Conservation (phyloP, 2,797 vertebrate genomes). For the Gymnocypris eckloni region DNA sequence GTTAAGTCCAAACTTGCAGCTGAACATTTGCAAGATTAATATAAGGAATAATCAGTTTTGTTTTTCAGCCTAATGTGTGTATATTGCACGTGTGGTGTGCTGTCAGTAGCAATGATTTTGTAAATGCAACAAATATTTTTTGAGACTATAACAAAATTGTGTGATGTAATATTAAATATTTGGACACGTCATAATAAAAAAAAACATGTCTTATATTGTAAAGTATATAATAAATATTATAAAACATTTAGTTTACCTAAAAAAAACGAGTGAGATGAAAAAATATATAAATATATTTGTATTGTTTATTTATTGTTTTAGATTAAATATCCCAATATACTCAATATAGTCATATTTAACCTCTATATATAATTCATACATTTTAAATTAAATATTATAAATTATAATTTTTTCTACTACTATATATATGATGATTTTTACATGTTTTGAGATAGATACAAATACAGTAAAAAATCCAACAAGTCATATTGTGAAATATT, state of each 20-base stretch:
- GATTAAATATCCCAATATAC: not conserved
- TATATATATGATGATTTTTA: no score
- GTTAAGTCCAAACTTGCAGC: not conserved
- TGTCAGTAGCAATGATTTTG: not conserved
- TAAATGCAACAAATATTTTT: not conserved
- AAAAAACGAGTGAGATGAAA: not conserved
- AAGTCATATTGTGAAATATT: no score
- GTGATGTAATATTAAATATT: not conserved
- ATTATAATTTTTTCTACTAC: not conserved
- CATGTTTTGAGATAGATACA: no score
- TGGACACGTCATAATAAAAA: not conserved
- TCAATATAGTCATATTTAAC: not conserved
- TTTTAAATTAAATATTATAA: not conserved
- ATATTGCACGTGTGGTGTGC: not conserved
- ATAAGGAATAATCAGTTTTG: not conserved
- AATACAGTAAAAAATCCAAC: no score
- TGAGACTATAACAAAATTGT: not conserved
- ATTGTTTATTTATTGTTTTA: not conserved
- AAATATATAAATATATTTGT: no score
- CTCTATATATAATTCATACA: not conserved
- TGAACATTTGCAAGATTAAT: not conserved
- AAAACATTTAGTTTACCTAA: not conserved
- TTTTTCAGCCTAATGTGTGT: not conserved
- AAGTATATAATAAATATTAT: no score
- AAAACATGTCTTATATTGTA: not conserved